These are phyloP conservation scores for Gonocerus acuteangulatus DNA, from an alignment of 2,888 invertebrate genomes.

Conservation along the genomic window DNA sequence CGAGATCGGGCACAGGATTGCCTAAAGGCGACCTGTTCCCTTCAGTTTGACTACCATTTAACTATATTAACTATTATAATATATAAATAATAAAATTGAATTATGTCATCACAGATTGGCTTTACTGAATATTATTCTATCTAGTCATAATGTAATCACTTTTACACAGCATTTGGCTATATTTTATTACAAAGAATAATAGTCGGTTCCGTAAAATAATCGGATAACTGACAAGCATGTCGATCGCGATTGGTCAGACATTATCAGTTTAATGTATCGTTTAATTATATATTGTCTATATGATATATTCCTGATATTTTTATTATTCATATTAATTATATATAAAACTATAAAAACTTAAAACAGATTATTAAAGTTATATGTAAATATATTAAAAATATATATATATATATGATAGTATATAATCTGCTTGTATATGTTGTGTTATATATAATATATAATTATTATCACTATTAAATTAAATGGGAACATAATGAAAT, in stretches of 20 bases:
- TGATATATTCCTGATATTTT: constrained; percentile 25
- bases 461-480: constrained; percentile 25
- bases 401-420: constrained; percentile 33
- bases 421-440: constrained; percentile 22
- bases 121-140: constrained; percentile 28
- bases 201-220: constrained; percentile 7
- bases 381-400: constrained; percentile 33
- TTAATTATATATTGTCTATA: constrained; percentile 34
- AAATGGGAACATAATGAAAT: constrained; percentile 24
- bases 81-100: constrained; percentile 30
- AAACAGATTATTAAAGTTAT: constrained; percentile 33
- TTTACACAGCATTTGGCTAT: constrained; percentile 17
- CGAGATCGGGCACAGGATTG: not conserved
- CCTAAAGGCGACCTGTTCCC: not conserved
- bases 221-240: constrained; percentile 15
- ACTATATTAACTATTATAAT: constrained; percentile 6
- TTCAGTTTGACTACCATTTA: not conserved
- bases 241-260: constrained; percentile 25
- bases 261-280: constrained; percentile 21
- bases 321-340: constrained; percentile 28
- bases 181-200: constrained; percentile 6
- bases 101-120: constrained; percentile 34
- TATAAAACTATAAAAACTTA: constrained; percentile 37
- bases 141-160: constrained; percentile 12
- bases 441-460: constrained; percentile 19